These are phyloP conservation scores for Apotomis turbidana DNA, from an alignment of 2,888 invertebrate species.

Conservation along the genomic window DNA sequence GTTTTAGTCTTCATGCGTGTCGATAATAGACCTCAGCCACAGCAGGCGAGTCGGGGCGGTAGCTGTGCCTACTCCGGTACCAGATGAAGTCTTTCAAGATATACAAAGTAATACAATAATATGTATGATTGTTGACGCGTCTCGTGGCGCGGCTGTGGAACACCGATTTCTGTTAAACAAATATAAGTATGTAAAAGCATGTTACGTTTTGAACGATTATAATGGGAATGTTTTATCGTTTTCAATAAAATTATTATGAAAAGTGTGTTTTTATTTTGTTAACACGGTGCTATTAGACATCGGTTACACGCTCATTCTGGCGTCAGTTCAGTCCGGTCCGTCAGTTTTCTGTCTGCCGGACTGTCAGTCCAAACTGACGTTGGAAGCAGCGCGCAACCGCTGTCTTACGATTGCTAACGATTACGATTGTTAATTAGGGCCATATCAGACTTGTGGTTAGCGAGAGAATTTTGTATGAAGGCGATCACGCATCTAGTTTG, in stretches of 20 bases:
- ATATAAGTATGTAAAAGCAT: constrained; percentile 56
- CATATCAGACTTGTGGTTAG: too few relatives aligned
- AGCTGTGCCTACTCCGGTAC: constrained; percentile 15
- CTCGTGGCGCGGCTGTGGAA: constrained; percentile 20
- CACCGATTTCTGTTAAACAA: constrained; percentile 55
- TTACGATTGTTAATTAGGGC: too few relatives aligned
- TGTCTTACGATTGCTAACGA: too few relatives aligned
- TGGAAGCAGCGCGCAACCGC: too few relatives aligned
- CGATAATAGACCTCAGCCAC: neutral
- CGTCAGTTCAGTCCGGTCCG: too few relatives aligned
- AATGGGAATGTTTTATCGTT: constrained; percentile 75
- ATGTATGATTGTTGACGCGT: constrained; percentile 32
- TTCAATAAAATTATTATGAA: constrained; percentile 68
- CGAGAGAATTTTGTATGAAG: too few relatives aligned
- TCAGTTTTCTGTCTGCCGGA: too few relatives aligned
- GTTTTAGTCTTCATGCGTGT: neutral
- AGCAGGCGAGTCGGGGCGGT: constrained; percentile 6
- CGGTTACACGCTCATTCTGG: too few relatives aligned
- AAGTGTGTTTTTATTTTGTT: constrained; percentile 12
- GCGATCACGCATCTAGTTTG: too few relatives aligned
- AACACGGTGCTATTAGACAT: too few relatives aligned
- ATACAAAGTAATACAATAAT: constrained; percentile 32
- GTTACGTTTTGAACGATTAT: constrained; percentile 72
- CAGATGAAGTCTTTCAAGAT: constrained; percentile 28
- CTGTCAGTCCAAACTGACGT: too few relatives aligned